Conservation (phyloP, 2,888 invertebrate genomes). For the Trissolcus brochymenae region DNA sequence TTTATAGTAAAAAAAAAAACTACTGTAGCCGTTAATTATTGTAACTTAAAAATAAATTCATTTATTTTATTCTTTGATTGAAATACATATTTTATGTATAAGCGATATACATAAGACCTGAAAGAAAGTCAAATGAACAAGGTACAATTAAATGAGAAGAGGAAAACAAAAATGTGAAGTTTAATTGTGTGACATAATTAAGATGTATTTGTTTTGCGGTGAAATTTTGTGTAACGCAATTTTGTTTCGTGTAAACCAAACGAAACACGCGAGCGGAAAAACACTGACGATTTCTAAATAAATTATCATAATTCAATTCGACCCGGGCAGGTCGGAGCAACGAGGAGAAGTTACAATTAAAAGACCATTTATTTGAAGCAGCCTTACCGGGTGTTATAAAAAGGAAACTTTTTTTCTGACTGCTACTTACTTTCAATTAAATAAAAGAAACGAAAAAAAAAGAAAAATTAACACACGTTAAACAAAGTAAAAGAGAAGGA, state of each 20-base stretch:
- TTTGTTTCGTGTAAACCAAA: not conserved
- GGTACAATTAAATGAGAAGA: not conserved
- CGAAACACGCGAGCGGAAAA: conserved; percentile 13
- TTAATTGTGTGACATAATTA: not conserved
- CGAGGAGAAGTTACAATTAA: conserved; percentile 1
- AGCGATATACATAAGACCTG: too few relatives aligned
- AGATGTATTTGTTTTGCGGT: not conserved
- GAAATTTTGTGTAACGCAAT: not conserved
- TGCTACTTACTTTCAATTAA: too few relatives aligned
- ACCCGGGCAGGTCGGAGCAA: not conserved
- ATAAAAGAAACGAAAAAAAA: not conserved
- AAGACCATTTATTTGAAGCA: conserved; percentile 2
- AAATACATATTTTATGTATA: too few relatives aligned
- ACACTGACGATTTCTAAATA: conserved; percentile 21
- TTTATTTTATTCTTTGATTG: too few relatives aligned
- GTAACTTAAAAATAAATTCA: too few relatives aligned
- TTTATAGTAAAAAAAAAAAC: too few relatives aligned
- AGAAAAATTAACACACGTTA: too few relatives aligned
- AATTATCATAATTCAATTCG: conserved; percentile 13
- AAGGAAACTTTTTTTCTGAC: not conserved
- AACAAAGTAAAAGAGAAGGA: too few relatives aligned
- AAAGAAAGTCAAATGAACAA: too few relatives aligned
- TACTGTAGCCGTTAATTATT: too few relatives aligned
- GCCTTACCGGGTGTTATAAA: not conserved
- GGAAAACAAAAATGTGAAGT: not conserved